Evolutionary conservation across 1,140 invertebrate species (phyloP).

Genomic region (Kradibia gibbosae): DNA sequence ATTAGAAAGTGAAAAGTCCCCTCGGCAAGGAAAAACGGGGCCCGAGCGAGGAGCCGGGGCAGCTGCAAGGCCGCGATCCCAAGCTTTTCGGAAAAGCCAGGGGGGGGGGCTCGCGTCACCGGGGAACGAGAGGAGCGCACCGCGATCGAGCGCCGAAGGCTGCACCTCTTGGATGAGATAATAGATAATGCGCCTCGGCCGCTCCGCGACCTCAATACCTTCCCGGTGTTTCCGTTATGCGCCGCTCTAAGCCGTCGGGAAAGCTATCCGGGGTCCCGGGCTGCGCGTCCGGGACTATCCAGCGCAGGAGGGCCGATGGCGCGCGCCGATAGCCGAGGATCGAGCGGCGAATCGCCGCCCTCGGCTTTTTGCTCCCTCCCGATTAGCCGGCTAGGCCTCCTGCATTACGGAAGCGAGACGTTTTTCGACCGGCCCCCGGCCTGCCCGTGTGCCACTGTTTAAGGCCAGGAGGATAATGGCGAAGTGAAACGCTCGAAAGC

Average conservation of each 20-base stretch:
- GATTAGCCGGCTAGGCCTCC: background rate
- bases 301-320: background rate
- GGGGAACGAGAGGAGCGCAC: background rate
- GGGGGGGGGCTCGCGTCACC: constrained; percentile 3
- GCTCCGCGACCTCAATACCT: constrained; percentile 36
- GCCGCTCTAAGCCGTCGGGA: background rate
- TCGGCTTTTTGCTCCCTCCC: background rate
- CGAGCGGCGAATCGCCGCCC: background rate
- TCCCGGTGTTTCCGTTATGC: constrained; percentile 2
- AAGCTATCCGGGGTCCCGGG: no score
- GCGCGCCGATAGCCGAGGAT: background rate
- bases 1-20: constrained; percentile 39
- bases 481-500: constrained; percentile 31
- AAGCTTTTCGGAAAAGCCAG: constrained; percentile 26
- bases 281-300: no score
- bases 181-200: constrained; percentile 1
- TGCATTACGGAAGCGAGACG: constrained; percentile 26
- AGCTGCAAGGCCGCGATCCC: no score
- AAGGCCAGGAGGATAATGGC: constrained; percentile 7
- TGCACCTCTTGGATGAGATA: background rate
- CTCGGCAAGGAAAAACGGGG: background rate
- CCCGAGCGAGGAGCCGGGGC: background rate
- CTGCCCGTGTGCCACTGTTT: background rate
- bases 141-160: background rate
- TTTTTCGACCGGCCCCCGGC: background rate